Base-by-base conservation (phyloP, 2,888 invertebrate species). In the Gortyna flavago region DNA sequence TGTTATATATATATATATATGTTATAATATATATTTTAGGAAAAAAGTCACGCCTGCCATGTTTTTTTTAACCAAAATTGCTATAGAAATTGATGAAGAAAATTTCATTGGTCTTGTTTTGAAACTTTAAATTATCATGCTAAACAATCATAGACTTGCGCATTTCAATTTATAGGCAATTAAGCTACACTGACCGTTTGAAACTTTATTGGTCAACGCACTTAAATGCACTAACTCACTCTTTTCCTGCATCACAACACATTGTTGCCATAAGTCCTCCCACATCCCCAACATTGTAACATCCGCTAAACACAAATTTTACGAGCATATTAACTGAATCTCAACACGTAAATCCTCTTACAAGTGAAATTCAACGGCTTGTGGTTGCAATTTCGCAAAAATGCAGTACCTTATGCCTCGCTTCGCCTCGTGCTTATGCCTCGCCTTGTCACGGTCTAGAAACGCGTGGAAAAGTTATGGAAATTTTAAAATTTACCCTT, bases 351-450 rank as follows among this genome's bases (percentile, higher is more conserved):
- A 85, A 85, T 85, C 85, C 80, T 78, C 77, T 83, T 81, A 83
- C 68, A 77, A 80, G 73, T 78, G 59, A 76, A 85, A 77, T 59
- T 72, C 80, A 85, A 79, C 82, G 74, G 85, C 84, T 84, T 77
- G 73, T 57, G 74, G 71, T 75, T 82, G 84, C 82, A 84, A 84
- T 87, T 82, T 87, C 51, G 74, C 64, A 80, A 87, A 85, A 87
- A 81, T 87, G 57, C 80, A 61, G 48, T 41, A 44, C 35, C 29
- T 83, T 54, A 4, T 61, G 71, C 61, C 59, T 75, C 44, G 64
- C n/a, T 80, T 80, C 35, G 51, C 32, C 41, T 41, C 62, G 9
- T 66, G 25, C 54, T 65, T 65, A 57, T 68, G 72, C 57, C 57
- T 75, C 48, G 61, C 25, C 80, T 77, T 77, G 80, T 74, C 85